Base-by-base conservation (phyloP, 2,888 invertebrate genomes). In the Polymixis lichenea region DNA sequence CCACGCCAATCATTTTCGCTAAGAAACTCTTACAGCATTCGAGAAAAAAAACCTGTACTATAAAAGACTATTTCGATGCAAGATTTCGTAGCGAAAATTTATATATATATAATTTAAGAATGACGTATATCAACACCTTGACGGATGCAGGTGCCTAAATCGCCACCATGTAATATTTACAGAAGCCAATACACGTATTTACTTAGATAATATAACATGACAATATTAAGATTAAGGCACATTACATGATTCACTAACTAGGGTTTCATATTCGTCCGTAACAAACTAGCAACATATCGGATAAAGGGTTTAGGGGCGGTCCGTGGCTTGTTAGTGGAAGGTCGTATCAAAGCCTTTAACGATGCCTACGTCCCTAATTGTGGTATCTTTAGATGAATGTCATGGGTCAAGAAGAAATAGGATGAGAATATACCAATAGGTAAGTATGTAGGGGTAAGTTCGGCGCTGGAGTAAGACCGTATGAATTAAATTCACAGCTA, bases 271-370 rank as follows among this genome's bases (percentile, higher is more conserved):
- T 78, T 17, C 9, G 0, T 13, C 28, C 5, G 25, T 80, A 25
- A 56, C 28, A 6, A 25, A 56, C 56, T 58, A 28, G 5, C 62
- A 49, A 32, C 6, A 32, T 70, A 61, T 80, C 51, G 43, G 61
- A 72, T 79, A 25, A 51, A 80, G 49, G 80, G 49, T 55, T 38
- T n/a, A 55, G 49, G 28, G 28, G 73, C 38, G 49, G 61, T 56
- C 32, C 17, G 17, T 9, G n/a, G 60, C 80, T 80, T 79, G 80
- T 77, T 80, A 62, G 49, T 28, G 22, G 43, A 72, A 77, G 61
- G 62, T 73, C 55, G 15, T 62, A 72, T 43, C 62, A 62, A 79
- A 79, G 55, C n/a, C 73, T 55, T 56, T 77, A 80, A 62, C 49
- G 49, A 77, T 51, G 55, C 38, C 49, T 7, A 17, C 17, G 43